Evolutionary conservation across 2,113 vertebrate genomes (phyloP).

Genomic region (Coreoperca whiteheadi): DNA sequence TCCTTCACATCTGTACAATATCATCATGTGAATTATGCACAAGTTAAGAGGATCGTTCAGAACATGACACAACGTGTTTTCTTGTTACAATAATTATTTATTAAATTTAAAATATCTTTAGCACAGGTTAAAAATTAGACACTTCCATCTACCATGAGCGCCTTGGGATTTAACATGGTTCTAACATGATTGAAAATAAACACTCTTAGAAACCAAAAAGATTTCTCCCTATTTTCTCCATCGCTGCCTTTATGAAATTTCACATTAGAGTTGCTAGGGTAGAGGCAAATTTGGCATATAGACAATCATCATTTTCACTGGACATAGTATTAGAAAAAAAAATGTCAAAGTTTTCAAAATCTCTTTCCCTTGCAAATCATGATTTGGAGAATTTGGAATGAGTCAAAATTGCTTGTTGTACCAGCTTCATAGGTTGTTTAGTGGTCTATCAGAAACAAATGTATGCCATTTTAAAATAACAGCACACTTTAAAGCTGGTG

Average conservation of each 20-base stretch:
- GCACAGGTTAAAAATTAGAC: slow-evolving; percentile 88
- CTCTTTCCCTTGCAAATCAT: slow-evolving; percentile 51
- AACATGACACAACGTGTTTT: slow-evolving; percentile 57
- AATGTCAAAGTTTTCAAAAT: slow-evolving; percentile 51
- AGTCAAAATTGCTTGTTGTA: slow-evolving; percentile 53
- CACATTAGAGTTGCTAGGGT: slow-evolving; percentile 74
- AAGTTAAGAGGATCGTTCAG: slow-evolving; percentile 22
- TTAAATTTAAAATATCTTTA: slow-evolving; percentile 89
- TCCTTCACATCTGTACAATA: background rate
- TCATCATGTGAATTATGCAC: background rate
- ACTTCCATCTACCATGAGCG: slow-evolving; percentile 83
- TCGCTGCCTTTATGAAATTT: slow-evolving; percentile 61
- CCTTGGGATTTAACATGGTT: slow-evolving; percentile 76
- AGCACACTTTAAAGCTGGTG: slow-evolving; percentile 80
- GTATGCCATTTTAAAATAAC: slow-evolving; percentile 63
- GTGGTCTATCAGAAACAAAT: slow-evolving; percentile 56
- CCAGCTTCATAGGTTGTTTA: slow-evolving; percentile 48
- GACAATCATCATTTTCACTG: slow-evolving; percentile 54
- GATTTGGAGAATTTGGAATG: slow-evolving; percentile 56
- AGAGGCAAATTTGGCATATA: slow-evolving; percentile 81
- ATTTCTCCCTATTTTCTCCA: slow-evolving; percentile 54
- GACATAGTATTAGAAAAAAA: slow-evolving; percentile 56
- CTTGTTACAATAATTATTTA: slow-evolving; percentile 89
- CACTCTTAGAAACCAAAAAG: slow-evolving; percentile 76
- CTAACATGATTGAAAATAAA: slow-evolving; percentile 84